A percentile compares a stretch with the other conserved stretches of the same genome.
phyloP scores from a whole-genome alignment of 2,113 vertebrate species.

The Turdus rufiventris region DNA sequence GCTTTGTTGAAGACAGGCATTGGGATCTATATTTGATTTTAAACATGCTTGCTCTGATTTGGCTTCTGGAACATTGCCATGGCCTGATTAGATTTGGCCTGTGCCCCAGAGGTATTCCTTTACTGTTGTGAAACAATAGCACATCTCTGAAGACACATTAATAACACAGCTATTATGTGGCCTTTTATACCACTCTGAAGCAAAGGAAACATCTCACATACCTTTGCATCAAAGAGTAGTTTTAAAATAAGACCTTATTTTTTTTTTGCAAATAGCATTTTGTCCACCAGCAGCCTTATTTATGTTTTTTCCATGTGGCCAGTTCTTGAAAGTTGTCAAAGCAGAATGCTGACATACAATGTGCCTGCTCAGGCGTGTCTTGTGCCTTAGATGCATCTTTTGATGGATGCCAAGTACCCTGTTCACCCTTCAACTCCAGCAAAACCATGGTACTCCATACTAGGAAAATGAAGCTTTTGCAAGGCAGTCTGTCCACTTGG shows the following conservation, averaged over 20 bases:
- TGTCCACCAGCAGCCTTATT: neutral
- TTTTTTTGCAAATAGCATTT: neutral
- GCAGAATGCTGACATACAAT: neutral
- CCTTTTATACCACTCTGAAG: neutral
- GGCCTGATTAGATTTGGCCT: neutral
- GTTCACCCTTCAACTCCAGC: neutral
- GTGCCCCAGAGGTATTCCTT: neutral
- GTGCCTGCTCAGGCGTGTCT: neutral
- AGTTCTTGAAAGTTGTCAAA: neutral
- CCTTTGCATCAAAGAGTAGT: neutral
- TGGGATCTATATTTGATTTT: slow-evolving; percentile 5
- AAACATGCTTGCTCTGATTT: neutral
- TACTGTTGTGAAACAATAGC: neutral
- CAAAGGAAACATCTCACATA: neutral
- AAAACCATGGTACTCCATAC: neutral
- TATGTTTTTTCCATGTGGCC: neutral
- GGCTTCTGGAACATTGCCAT: neutral
- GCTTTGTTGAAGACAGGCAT: neutral
- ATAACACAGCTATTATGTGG: neutral
- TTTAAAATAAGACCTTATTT: neutral
- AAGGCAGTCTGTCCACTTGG: neutral
- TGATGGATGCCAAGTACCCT: neutral
- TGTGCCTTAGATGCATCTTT: neutral
- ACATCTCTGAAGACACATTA: neutral
- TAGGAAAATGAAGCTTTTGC: neutral